phyloP scores from a whole-genome alignment of 2,113 vertebrate species.

The Melospiza georgiana region DNA sequence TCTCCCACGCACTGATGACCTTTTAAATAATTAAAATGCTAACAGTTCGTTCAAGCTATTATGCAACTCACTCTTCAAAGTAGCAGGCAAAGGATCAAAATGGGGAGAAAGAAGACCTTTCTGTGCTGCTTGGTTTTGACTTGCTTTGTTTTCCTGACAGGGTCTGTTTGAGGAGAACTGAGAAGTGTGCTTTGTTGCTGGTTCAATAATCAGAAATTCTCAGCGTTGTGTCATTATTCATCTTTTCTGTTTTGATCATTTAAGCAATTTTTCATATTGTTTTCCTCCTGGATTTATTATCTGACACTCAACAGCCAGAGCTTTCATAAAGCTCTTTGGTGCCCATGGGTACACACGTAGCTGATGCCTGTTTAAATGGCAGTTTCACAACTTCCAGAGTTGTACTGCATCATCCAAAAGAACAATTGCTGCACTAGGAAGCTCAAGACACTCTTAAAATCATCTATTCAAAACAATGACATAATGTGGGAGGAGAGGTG shows the following conservation, averaged over 20 bases:
- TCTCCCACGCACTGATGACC: slow-evolving; percentile 1
- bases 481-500: background rate
- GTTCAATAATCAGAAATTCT: slow-evolving; percentile 25
- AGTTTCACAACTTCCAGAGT: background rate
- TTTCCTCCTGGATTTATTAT: slow-evolving; percentile 30
- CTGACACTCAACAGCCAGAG: slow-evolving; percentile 1
- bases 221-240: background rate
- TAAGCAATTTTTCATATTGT: slow-evolving; percentile 42
- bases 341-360: background rate
- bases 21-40: slow-evolving; percentile 52
- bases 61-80: slow-evolving; percentile 17
- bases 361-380: slow-evolving; percentile 20
- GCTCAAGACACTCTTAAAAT: background rate
- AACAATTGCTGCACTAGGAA: background rate
- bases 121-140: slow-evolving; percentile 1
- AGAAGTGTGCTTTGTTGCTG: slow-evolving; percentile 8
- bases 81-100: slow-evolving; percentile 12
- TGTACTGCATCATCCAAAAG: background rate
- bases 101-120: background rate
- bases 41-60: slow-evolving; percentile 13
- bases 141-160: slow-evolving; percentile 41
- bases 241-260: slow-evolving; percentile 44
- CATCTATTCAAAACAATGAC: background rate
- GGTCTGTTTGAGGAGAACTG: slow-evolving; percentile 14
- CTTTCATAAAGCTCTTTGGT: slow-evolving; percentile 10